A percentile compares a stretch with the other conserved stretches of the same genome.
Conservation (phyloP, 1,140 invertebrate genomes). For the Drosophila grimshawi region DNA sequence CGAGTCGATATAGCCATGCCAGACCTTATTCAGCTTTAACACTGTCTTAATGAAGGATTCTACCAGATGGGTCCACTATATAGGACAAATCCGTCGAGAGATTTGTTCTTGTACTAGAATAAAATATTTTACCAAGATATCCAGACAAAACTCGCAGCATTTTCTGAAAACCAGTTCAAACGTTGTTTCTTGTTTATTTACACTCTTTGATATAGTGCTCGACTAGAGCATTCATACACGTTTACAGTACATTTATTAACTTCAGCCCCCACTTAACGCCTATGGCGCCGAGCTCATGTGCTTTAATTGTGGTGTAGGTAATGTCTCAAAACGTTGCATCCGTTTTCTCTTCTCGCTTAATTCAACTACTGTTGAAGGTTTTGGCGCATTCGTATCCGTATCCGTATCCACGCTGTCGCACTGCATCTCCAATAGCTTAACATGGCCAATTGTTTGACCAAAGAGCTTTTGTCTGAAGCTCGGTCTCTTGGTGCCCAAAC, state of each 20-base stretch:
- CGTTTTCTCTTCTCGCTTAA: conserved; percentile 43
- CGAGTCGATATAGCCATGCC: too few relatives aligned
- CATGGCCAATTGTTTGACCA: conserved; percentile 60
- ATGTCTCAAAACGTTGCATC: conserved; percentile 54
- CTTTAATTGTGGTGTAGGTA: conserved; percentile 51
- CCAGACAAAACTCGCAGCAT: too few relatives aligned
- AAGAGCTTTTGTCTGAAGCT: conserved; percentile 76
- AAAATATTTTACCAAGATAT: too few relatives aligned
- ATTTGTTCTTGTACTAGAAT: too few relatives aligned
- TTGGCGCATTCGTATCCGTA: not conserved
- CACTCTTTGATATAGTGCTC: not conserved
- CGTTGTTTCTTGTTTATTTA: not conserved
- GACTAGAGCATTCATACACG: not conserved
- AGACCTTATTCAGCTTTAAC: too few relatives aligned
- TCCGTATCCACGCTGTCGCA: conserved; percentile 48
- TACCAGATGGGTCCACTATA: too few relatives aligned
- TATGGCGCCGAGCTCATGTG: conserved; percentile 61
- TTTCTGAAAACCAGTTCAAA: too few relatives aligned
- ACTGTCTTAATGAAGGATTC: too few relatives aligned
- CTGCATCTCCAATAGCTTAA: conserved; percentile 63
- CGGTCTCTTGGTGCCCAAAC: conserved; percentile 50
- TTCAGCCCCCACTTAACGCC: not conserved
- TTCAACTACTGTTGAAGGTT: not conserved
- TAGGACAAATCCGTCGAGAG: too few relatives aligned
- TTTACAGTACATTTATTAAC: not conserved